Base-by-base conservation (phyloP, 2,113 vertebrate genomes). In the Sander vitreus region DNA sequence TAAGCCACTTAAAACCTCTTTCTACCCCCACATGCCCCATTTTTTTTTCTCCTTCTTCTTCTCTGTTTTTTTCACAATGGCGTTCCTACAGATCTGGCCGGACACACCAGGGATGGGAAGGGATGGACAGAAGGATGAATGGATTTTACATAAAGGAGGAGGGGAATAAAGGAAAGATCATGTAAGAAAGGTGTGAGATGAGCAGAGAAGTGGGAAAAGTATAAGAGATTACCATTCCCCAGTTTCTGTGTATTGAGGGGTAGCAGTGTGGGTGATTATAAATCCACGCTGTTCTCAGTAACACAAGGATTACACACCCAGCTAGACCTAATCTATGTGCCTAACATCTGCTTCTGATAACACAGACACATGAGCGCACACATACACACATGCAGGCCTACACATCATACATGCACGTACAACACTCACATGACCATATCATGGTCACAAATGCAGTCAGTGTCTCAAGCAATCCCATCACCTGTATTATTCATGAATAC, bases 281-380 rank as follows among this genome's bases (percentile, higher is more conserved):
- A 90, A 91, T 85, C 90, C 91, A 85, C 59, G 59, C 86, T 90
- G 83, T 85, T 91, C 91, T 91, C 89, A 84, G 82, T 93, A 91
- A 94, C 90, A 91, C 84, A 86, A 65, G 89, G 93, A 94, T 95
- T 93, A 95, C 88, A 92, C 89, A 87, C 74, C 67, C 77, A 25
- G 90, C 86, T 88, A 67, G 90, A 80, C 92, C 90, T 91, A 90
- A 91, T 92, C 92, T 92, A 78, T 69, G 80, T 45, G 72, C 82
- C 76, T 45, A 93, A 91, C 90, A 95, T 94, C 92, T 94, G 92
- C 86, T 89, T 91, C 69, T 69, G 86, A 83, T 80, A 80, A 73
- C 86, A 83, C 71, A 67, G 33, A 76, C 65, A 45, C 85, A 86
- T 1, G 63, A 36, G 45, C 2, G 6, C 48, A 45, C 19, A 9